A percentile compares a stretch with the other conserved stretches of the same genome.
phyloP scores from a whole-genome alignment of 2,888 invertebrate genomes.

The Nomada hirtipes region DNA sequence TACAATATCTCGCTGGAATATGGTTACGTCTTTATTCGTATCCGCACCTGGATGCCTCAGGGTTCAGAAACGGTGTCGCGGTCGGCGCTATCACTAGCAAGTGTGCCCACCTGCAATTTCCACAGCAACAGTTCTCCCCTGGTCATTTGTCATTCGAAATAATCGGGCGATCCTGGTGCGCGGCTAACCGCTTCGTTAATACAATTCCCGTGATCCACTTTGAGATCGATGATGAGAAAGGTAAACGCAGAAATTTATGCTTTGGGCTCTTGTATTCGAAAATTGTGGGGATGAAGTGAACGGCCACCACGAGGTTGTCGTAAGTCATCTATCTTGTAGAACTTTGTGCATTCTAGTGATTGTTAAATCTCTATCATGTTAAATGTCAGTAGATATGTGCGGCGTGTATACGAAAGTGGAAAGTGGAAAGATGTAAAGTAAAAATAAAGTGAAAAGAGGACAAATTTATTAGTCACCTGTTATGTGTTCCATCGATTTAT shows the following conservation, averaged over 20 bases:
- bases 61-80: constrained; percentile 41
- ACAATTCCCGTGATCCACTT: constrained; percentile 72
- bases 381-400: too few species aligned
- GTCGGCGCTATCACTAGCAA: constrained; percentile 39
- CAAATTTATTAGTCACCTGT: too few species aligned
- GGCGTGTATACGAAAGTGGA: too few species aligned
- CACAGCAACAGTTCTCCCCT: constrained; percentile 32
- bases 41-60: constrained; percentile 20
- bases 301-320: too few species aligned
- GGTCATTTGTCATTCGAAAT: constrained; percentile 76
- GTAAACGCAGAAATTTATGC: constrained; percentile 19
- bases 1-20: constrained; percentile 1
- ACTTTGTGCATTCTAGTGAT: too few species aligned
- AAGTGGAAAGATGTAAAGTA: too few species aligned
- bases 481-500: too few species aligned
- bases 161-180: constrained; percentile 68
- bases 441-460: too few species aligned
- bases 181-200: constrained; percentile 76
- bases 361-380: too few species aligned
- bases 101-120: constrained; percentile 46
- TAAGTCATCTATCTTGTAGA: too few species aligned
- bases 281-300: too few species aligned
- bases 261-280: neutral
- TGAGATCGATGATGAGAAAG: constrained; percentile 18
- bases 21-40: constrained; percentile 28